Evolutionary conservation across 1,140 invertebrate genomes (phyloP), one percentile per base, ranked within the genome.

Genomic region (Spodoptera litura): DNA sequence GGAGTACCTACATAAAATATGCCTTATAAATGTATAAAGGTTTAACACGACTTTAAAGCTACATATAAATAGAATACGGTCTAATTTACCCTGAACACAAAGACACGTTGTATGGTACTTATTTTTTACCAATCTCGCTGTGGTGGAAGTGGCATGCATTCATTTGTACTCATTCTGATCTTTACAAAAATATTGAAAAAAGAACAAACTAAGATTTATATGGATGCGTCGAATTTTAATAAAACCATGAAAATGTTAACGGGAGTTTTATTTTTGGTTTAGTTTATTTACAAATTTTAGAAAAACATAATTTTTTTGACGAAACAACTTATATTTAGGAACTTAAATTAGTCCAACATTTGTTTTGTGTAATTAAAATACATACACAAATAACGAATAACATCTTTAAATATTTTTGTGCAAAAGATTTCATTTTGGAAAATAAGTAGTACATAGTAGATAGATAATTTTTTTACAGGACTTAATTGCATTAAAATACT

Each of bases 251-350:
- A 62, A 78, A 78, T 78, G 59, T 64, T 78, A 72, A 78, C 66
- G 51, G 64, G 31, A 13, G 68, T 78, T 72, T 78, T 78, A 78
- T 78, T 78, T 78, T 61, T 58, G 73, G 59, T 75, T 75, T 75
- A 75, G 59, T 53, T 31, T 75, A 75, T 53, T 74, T 74, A 75
- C 49, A 75, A 68, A 68, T 25, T 52, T 53, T 53, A 53, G 13
- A 27, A 68, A 68, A 44, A 68, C 51, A 68, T 44, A 25, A n/a
- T 68, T 51, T 52, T 8, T 49, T 15, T 38, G 61, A 64, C 61
- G 20, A 64, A 64, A 64, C 61, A 64, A 64, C 61, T 44, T 64
- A 64, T 8, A 11, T 44, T 64, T 64, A 64, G 38, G 38, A 64
- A 64, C 38, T 64, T 64, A 64, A 10, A 35, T 25, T 61, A 44